Base-by-base conservation (phyloP, 1,140 invertebrate species). In the Odontomachus brunneus region DNA sequence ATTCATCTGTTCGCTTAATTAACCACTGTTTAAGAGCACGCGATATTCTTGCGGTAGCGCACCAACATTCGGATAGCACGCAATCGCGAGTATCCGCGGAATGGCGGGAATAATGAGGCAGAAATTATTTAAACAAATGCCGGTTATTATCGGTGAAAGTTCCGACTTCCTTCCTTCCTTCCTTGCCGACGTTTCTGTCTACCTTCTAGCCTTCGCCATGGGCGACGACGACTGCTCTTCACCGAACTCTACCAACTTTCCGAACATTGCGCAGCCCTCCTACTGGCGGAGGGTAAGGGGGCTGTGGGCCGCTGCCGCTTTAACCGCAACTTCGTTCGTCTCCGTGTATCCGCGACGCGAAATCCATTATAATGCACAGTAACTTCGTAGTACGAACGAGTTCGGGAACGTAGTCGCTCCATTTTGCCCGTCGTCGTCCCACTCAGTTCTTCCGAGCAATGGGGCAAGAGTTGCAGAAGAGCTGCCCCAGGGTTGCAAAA, bases 61-160 rank as follows among this genome's bases (percentile, higher is more conserved):
- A 11, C 12, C 51, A 65, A 7, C 12, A 24, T 12, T 71, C 7
- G 15, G 9, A 17, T 44, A 17, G n/a, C 67, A 24, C 22, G 48
- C 66, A 24, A 81, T 57, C 74, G 75, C 22, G 44, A 19, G 33
- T n/a, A 71, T 80, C 29, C 57, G 14, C 24, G 22, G 66, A 48
- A 72, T 63, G 83, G 81, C 49, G 69, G 29, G 78, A 67, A 76
- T 82, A 89, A 88, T 67, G 86, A 76, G 66, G 71, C 53, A 81
- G 84, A 89, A 88, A 89, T 89, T 84, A 89, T 89, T 88, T 85
- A 88, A 89, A 89, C 84, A 86, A 89, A 84, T 82, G 81, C 60
- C 59, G 76, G 75, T 88, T 88, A 88, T 88, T 88, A 59, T 53
- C 53, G 83, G 59, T 4, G 19, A 84, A 81, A 83, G 29, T 88